phyloP scores from a whole-genome alignment of 53 echinoderm and acorn worm genomes.

The Hippasteria phrygiana region DNA sequence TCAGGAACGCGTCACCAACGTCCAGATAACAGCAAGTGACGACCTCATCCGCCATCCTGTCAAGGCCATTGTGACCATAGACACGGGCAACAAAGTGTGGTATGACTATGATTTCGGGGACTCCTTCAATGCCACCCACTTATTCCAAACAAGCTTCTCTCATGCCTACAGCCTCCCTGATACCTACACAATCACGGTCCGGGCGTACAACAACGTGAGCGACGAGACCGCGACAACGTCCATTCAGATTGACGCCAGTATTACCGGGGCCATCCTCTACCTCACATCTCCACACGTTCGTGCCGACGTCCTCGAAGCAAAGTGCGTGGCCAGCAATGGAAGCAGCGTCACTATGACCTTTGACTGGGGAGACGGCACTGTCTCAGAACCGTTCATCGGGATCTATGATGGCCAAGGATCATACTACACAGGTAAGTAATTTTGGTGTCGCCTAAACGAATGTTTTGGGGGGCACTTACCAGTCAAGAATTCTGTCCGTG shows the following conservation, averaged over 20 bases:
- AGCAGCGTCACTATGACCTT: conserved; percentile 78
- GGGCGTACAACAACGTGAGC: conserved; percentile 76
- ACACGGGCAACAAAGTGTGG: conserved; percentile 81
- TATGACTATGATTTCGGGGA: conserved; percentile 80
- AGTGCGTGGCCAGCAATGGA: conserved; percentile 78
- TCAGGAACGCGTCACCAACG: conserved; percentile 77
- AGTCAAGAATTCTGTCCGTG: too few relatives aligned
- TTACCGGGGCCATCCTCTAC: conserved; percentile 49
- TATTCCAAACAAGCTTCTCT: conserved; percentile 3
- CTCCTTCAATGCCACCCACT: conserved; percentile 28
- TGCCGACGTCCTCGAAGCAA: conserved; percentile 63
- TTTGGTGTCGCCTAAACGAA: not conserved
- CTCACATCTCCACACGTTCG: conserved; percentile 69
- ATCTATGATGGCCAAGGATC: conserved; percentile 60
- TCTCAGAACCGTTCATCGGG: conserved; percentile 66
- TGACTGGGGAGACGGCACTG: conserved; percentile 86
- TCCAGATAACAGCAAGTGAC: conserved; percentile 51
- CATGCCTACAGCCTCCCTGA: conserved; percentile 65
- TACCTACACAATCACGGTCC: conserved; percentile 65
- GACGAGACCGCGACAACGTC: conserved; percentile 38
- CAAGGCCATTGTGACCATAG: conserved; percentile 35
- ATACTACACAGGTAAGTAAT: conserved; percentile 63
- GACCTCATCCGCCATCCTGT: conserved; percentile 67
- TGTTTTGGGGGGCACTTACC: not conserved
- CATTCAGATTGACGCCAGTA: conserved; percentile 78